Percentiles rank a stretch among this genome's conserved stretches.
phyloP scores from a whole-genome alignment of 1,140 invertebrate genomes.

The Habropoda laboriosa region DNA sequence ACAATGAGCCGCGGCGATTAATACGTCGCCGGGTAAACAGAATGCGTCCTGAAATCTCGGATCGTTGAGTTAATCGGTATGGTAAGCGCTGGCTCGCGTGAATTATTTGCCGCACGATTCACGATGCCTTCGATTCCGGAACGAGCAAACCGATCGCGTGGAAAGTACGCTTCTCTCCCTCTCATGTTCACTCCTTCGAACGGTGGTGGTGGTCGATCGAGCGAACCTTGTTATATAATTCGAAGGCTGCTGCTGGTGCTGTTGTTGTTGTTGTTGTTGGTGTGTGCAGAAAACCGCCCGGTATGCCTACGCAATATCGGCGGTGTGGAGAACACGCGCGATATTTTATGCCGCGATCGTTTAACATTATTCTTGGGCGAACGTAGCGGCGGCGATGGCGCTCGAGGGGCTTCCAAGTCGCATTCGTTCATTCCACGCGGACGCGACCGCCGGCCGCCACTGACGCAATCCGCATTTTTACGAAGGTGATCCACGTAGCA shows the following conservation, averaged over 20 bases:
- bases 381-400: not conserved
- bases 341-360: constrained; percentile 20
- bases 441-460: too few relatives aligned
- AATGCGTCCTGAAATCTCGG: not conserved
- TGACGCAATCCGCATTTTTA: constrained; percentile 30
- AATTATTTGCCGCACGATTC: constrained; percentile 32
- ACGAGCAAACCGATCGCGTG: constrained; percentile 28
- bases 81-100: not conserved
- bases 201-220: constrained; percentile 18
- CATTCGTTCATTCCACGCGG: not conserved
- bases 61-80: not conserved
- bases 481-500: not conserved
- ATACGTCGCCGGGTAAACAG: not conserved
- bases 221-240: constrained; percentile 33
- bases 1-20: not conserved
- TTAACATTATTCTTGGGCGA: constrained; percentile 32
- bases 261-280: too few relatives aligned
- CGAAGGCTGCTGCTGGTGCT: constrained; percentile 27
- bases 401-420: not conserved
- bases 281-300: not conserved
- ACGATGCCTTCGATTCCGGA: not conserved
- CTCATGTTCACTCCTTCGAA: too few relatives aligned
- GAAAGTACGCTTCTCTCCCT: constrained; percentile 29
- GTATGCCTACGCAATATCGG: constrained; percentile 29
- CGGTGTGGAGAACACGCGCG: not conserved